Conservation (phyloP, 2,113 vertebrate genomes). For the Odobenus rosmarus region DNA sequence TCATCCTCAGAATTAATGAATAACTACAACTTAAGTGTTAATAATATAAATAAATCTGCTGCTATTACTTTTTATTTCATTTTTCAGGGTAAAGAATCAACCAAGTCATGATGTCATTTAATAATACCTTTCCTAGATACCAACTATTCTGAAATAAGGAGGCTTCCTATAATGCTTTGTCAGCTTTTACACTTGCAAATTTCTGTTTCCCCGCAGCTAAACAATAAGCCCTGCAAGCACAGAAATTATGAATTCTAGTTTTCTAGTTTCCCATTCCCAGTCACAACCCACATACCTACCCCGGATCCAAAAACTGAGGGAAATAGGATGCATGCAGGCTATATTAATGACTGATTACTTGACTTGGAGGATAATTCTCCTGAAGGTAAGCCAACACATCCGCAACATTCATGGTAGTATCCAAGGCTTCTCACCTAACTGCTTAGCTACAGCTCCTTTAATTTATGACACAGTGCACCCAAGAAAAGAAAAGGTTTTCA, state of each 20-base stretch:
- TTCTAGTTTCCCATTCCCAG: not conserved
- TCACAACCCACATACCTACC: not conserved
- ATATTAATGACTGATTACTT: constrained; percentile 1
- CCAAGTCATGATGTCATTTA: not conserved
- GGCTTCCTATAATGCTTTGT: not conserved
- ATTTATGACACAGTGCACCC: not conserved
- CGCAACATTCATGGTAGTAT: not conserved
- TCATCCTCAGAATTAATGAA: not conserved
- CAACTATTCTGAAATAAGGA: constrained; percentile 16
- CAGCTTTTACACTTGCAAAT: constrained; percentile 2
- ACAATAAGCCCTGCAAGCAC: not conserved
- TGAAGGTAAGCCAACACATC: not conserved
- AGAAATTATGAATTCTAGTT: constrained; percentile 42
- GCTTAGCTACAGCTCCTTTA: not conserved
- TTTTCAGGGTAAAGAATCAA: constrained; percentile 48
- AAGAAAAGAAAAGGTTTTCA: constrained; percentile 4
- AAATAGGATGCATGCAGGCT: not conserved
- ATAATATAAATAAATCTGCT: constrained; percentile 3
- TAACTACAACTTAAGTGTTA: constrained; percentile 28
- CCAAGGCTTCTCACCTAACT: not conserved
- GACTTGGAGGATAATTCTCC: constrained; percentile 4
- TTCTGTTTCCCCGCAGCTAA: constrained; percentile 10
- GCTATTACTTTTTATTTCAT: not conserved
- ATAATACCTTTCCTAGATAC: not conserved
- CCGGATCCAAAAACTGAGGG: not conserved